Base-by-base conservation (phyloP, 1,140 invertebrate genomes). In the Ceratosolen solmsi region DNA sequence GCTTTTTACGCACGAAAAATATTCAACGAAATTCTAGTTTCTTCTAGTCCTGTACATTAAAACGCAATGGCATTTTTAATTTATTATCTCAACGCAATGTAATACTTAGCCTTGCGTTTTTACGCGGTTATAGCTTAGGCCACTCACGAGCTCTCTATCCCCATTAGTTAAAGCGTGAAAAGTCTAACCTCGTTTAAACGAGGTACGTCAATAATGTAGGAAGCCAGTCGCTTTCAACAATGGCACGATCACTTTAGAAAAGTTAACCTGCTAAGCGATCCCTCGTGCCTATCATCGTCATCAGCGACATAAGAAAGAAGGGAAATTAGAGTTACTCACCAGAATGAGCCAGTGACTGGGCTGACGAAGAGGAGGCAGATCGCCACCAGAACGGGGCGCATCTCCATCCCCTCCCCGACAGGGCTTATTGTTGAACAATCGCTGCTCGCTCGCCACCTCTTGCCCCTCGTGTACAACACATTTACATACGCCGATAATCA, bases 321-420 rank as follows among this genome's bases (percentile, higher is more conserved):
- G 22, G 58, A 22, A 41, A n/a, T 2, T 1, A 13, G 7, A 30
- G 11, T 68, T 76, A 93, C 94, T 93, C 89, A 94, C 94, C 93
- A 94, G 91, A 93, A 94, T 86, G 93, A 93, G 85, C 93, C 93
- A 87, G 93, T 93, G 92, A 94, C 93, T 89, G 93, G 93, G 89
- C 93, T 93, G 88, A 94, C 92, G 87, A 94, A 92, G 88, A 94
- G 91, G 87, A 94, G 91, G 90, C 93, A 94, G 87, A 93, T 92
- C 87, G 93, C 93, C 90, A 94, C 92, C 87, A 94, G 90, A 88
- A 94, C 92, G 87, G 93, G 91, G 91, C 93, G 93, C 93, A 94
- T 94, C 88, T 92, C 93, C 92, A 91, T 92, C 89, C 90, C 88
- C 90, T 89, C 89, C 91, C 51, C 33, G 15, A 13, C n/a, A 46